Evolutionary conservation across 2,113 vertebrate species (phyloP), one percentile per base, ranked within the genome.

Genomic region (Synodontis membranacea): DNA sequence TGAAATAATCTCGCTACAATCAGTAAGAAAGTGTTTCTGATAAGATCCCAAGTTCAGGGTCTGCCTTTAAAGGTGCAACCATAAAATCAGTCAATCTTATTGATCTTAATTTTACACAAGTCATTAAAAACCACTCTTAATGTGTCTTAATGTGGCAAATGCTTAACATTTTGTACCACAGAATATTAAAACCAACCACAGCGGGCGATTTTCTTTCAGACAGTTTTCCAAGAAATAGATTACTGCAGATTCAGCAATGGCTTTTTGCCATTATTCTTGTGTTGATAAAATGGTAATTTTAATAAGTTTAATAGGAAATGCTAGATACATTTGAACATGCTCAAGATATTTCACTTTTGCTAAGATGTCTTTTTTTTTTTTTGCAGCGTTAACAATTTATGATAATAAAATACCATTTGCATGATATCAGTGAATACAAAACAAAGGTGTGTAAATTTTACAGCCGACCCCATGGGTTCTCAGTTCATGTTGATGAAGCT

Each of bases 1-100:
- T 39, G 12, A 52, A 19, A 83, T 15, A 15, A 83, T 83, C 62
- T 83, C 42, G 50, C 28, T 34, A 48, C 25, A 83, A 70, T 68
- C 58, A 64, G 25, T 9, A 25, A 81, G 23, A 64, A 44, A 70
- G 2, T 4, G 37, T 70, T 70, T 58, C 10, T 44, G 37, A 62
- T 44, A 58, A 58, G 80, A n/a, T 62, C 39, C 8, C 17, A 15
- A 62, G 37, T 37, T 23, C 2, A 39, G 12, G 8, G 11, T 17
- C 23, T 80, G 34, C 37, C 54, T 42, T 21, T 19, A 54, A 9
- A 48, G 15, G 31, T 25, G 28, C 46, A 10, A 23, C 28, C n/a
- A 23, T 23, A 66, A 23, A 66, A 31, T 50, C 5, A 7, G 12
- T 7, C 28, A 56, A 54, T 25, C 62, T 82, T 48, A 10, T 31